Conservation (phyloP, 2,797 vertebrate species). For the Caiman crocodilus region DNA sequence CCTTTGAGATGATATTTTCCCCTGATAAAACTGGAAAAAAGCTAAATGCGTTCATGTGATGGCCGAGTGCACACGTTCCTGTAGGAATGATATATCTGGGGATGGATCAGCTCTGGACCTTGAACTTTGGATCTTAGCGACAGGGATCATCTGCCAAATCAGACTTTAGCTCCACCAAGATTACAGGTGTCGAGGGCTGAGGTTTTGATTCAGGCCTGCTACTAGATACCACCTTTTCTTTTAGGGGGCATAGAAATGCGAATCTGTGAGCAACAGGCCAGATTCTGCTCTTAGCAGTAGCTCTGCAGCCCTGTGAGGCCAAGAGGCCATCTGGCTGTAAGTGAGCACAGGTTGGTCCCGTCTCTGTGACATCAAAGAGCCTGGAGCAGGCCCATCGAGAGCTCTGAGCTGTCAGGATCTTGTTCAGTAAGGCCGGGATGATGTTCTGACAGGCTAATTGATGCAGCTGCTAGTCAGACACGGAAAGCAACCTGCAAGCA, state of each 20-base stretch:
- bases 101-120: neutral
- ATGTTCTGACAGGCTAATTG: fast-evolving
- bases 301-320: fast-evolving
- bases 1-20: slow-evolving; percentile 57
- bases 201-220: fast-evolving
- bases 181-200: neutral
- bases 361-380: neutral
- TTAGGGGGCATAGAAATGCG: neutral
- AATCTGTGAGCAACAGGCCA: fast-evolving
- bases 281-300: neutral
- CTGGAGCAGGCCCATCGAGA: too few species aligned
- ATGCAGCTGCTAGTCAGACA: fast-evolving
- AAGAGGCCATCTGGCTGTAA: fast-evolving
- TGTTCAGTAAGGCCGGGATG: fast-evolving
- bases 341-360: neutral
- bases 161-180: neutral
- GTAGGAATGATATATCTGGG: neutral
- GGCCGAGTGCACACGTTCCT: neutral
- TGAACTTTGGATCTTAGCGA: neutral
- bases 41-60: slow-evolving; percentile 42
- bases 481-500: fast-evolving
- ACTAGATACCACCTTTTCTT: neutral
- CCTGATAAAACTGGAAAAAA: slow-evolving; percentile 61
- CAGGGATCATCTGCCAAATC: fast-evolving
- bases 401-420: neutral